Base-by-base conservation (phyloP, 2,888 invertebrate species). In the Mylabris sibirica region DNA sequence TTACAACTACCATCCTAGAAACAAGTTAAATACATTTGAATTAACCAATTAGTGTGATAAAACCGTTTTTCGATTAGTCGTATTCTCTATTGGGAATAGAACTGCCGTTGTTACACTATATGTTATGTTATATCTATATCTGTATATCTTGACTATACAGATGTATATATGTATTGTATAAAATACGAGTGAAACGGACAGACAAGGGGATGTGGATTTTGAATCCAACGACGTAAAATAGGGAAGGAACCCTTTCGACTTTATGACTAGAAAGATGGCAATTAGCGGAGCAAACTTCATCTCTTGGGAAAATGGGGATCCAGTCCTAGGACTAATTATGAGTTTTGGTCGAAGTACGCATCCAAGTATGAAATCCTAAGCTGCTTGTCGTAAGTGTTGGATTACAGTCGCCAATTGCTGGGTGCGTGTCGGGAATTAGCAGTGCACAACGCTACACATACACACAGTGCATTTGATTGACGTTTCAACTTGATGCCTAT, bases 401-500 rank as follows among this genome's bases (percentile, higher is more conserved):
- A 82, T 84, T 83, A 83, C 84, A 76, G 76, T 76, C 79, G 82
- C 82, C 84, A 84, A 84, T 84, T 84, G 83, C 81, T 75, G 77
- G 77, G 80, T 81, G 79, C 79, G 81, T 82, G 82, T 77, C 80
- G 78, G 80, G 81, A 81, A 81, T 81, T 81, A 81, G 76, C 78
- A 75, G 75, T 71, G 71, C 72, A 70, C 73, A 72, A 72, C 74
- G 71, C 71, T 68, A 72, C 73, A 66, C 61, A 60, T 65, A 72
- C 76, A 30, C 30, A 30, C 8, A 73, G 74, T 77, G 60, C 64
- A 67, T 70, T 77, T 80, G 80, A 80, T 78, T 77, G 78, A 78
- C 79, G 41, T 62, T 38, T 44, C 62, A 53, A 24, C 53, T 24
- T 53, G 53, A 30, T 30, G 30, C 30, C 60, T 24, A 34, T 3